A percentile compares a stretch with the other conserved stretches of the same genome.
phyloP scores from a whole-genome alignment of 2,888 invertebrate species.

The Melinaea menophilus region DNA sequence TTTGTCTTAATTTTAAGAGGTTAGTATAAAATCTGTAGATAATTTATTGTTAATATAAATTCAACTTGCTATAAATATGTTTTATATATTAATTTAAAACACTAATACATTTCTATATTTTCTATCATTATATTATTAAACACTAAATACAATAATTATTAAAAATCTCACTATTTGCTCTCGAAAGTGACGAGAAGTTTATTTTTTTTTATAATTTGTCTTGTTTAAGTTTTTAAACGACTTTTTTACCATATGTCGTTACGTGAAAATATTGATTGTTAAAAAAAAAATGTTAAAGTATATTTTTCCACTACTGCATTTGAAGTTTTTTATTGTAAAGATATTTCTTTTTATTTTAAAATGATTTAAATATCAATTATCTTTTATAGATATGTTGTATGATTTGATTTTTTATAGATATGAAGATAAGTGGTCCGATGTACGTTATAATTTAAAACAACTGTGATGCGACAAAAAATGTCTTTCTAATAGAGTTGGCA shows the following conservation, averaged over 20 bases:
- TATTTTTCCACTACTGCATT: no score
- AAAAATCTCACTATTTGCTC: conserved; percentile 65
- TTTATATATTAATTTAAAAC: conserved; percentile 21
- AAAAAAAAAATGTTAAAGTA: no score
- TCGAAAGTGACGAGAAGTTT: conserved; percentile 37
- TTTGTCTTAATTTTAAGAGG: conserved; percentile 16
- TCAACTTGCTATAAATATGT: conserved; percentile 54
- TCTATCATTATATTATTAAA: conserved; percentile 33
- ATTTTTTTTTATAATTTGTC: conserved; percentile 18
- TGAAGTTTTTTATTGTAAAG: no score
- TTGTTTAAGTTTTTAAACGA: conserved; percentile 10
- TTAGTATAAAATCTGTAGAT: conserved; percentile 45
- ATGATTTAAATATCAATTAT: not conserved
- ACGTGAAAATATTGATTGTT: not conserved
- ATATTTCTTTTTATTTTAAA: not conserved
- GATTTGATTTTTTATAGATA: not conserved
- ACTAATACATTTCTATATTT: conserved; percentile 31
- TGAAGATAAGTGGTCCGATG: not conserved
- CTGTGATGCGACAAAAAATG: no score
- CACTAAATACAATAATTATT: conserved; percentile 34
- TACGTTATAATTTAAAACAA: no score
- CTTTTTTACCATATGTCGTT: conserved; percentile 3
- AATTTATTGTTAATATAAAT: conserved; percentile 47
- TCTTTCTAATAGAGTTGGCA: no score
- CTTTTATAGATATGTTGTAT: not conserved